phyloP scores from a whole-genome alignment of 2,797 vertebrate species.

The Muraenolepis orangiensis region DNA sequence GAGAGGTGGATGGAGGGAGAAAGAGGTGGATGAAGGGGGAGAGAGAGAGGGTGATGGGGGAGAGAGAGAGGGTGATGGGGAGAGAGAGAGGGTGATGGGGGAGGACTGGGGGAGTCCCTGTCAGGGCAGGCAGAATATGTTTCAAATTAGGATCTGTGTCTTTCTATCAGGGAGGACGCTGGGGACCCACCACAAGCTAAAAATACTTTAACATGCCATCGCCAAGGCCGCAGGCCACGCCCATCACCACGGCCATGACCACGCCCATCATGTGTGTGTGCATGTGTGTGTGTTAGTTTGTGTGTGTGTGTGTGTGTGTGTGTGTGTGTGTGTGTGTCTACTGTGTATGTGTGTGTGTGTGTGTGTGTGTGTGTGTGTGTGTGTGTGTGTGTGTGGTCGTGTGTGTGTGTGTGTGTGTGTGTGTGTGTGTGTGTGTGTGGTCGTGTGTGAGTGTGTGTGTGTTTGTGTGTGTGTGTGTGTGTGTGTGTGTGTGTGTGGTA shows the following conservation, averaged over 20 bases:
- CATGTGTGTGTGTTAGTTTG: constrained; percentile 46
- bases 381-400: constrained; percentile 20
- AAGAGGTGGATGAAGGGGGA: no score
- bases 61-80: neutral
- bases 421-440: constrained; percentile 41
- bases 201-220: constrained; percentile 59
- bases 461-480: no score
- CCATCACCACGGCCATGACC: constrained; percentile 66
- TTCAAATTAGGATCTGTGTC: constrained; percentile 67
- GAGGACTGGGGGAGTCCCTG: constrained; percentile 16
- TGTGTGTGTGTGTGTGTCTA: no score
- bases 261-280: constrained; percentile 15
- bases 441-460: constrained; percentile 26
- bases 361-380: constrained; percentile 39
- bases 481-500: no score
- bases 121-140: constrained; percentile 39
- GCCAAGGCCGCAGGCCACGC: constrained; percentile 45
- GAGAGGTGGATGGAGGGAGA: no score
- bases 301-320: constrained; percentile 22
- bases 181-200: constrained; percentile 57
- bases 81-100: neutral
- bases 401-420: neutral
- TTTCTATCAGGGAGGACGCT: constrained; percentile 69
- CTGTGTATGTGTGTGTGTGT: no score
- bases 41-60: no score